Evolutionary conservation across 2,888 invertebrate species (phyloP), one percentile per base, ranked within the genome.

Genomic region (Drosophila aldrichi): DNA sequence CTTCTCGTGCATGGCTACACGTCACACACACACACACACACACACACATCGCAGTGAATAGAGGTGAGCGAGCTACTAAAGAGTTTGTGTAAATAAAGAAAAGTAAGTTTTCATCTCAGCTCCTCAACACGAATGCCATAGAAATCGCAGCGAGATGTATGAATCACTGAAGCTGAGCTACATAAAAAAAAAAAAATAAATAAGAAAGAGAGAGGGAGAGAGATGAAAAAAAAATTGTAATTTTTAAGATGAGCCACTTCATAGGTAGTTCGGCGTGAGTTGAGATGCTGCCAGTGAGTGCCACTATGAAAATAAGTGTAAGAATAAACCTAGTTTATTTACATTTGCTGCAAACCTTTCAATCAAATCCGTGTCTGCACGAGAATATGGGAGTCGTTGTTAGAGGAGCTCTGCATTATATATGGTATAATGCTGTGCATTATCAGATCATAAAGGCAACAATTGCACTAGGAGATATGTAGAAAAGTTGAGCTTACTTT

Each of bases 21-120:
- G 68, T 38, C 38, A 48, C 76, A 68, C 46, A 72, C 32, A 49
- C 46, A 16, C 43, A 14, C 46, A 29, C 32, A 52, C 72, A 69
- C 49, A 73, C 10, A 36, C 32, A 18, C 22, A 12, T 2, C 4
- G 29, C 2, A 5, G 29, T 1, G 29, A 29, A 48, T 32, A 80
- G 78, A 81, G 79, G 85, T 69, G 74, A 87, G 61, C 44, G 56
- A 62, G 51, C 32, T 46, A 51, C 41, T 49, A 36, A 56, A 55
- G 64, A 62, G 44, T 34, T 67, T 65, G 75, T 64, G 80, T 70
- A 77, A 68, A 79, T 82, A 82, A 75, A 85, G 70, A 67, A 86
- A 86, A 68, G 58, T 67, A 60, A 86, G 80, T 86, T 86, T 81
- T 52, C 74, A 69, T 84, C 44, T 52, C 20, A 18, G 25, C 64